Conservation (phyloP, 2,888 invertebrate genomes). For the Apamea anceps region DNA sequence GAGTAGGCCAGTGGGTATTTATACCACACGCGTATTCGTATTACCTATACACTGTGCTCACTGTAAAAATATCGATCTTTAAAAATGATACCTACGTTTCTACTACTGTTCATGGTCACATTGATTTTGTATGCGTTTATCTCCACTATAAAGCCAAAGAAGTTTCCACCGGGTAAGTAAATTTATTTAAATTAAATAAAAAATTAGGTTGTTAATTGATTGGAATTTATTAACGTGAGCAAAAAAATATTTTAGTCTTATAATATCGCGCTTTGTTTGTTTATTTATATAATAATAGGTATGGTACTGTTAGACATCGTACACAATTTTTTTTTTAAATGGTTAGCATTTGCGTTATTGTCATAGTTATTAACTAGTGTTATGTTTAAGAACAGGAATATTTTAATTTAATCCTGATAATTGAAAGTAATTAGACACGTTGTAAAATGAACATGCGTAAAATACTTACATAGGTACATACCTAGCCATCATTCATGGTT, state of each 20-base stretch:
- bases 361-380: background rate
- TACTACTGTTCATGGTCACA: slow-evolving; percentile 62
- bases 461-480: background rate
- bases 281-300: slow-evolving; percentile 25
- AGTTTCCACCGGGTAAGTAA: slow-evolving; percentile 88
- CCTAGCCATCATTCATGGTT: background rate
- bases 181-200: background rate
- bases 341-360: background rate
- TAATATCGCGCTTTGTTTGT: background rate
- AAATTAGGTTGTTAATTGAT: background rate
- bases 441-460: background rate
- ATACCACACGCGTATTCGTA: slow-evolving; percentile 59
- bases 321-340: background rate
- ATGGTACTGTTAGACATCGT: background rate
- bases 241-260: background rate
- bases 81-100: slow-evolving; percentile 62
- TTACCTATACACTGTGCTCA: slow-evolving; percentile 54
- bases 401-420: slow-evolving; percentile 1
- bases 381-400: background rate
- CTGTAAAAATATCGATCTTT: slow-evolving; percentile 55
- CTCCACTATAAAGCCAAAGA: slow-evolving; percentile 81
- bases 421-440: background rate
- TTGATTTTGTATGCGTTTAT: slow-evolving; percentile 59
- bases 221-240: background rate
- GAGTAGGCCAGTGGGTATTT: slow-evolving; percentile 67